A percentile compares a stretch with the other conserved stretches of the same genome.
These are phyloP conservation scores for Diogma glabrata DNA, from an alignment of 2,888 invertebrate genomes.

Conservation along the genomic window DNA sequence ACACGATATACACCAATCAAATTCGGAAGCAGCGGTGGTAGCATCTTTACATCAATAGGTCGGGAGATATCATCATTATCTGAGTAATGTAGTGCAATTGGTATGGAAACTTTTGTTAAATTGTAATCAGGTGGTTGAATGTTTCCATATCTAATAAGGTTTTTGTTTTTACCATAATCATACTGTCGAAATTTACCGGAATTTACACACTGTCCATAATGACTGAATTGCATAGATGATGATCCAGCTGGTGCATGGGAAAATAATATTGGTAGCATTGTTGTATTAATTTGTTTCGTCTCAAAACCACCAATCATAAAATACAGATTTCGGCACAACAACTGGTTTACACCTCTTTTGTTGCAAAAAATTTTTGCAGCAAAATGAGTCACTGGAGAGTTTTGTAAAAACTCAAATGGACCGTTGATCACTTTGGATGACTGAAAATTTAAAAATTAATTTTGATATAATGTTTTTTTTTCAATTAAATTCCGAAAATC, in stretches of 20 bases:
- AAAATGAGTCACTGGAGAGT: not conserved
- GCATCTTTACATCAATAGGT: constrained; percentile 34
- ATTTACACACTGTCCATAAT: constrained; percentile 39
- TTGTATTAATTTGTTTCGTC: constrained; percentile 34
- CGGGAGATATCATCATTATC: constrained; percentile 43
- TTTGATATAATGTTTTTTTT: no score
- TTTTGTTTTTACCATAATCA: constrained; percentile 37
- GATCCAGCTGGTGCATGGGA: constrained; percentile 49
- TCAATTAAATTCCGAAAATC: no score
- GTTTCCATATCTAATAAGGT: constrained; percentile 36
- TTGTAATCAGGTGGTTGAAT: constrained; percentile 36
- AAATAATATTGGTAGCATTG: constrained; percentile 45
- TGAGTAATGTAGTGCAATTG: constrained; percentile 38
- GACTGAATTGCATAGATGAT: constrained; percentile 39
- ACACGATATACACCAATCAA: constrained; percentile 39
- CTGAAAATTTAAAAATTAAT: not conserved
- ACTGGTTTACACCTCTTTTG: not conserved
- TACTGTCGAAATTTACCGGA: constrained; percentile 32
- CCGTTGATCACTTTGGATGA: no score
- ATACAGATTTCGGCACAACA: constrained; percentile 27
- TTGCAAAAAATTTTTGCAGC: not conserved
- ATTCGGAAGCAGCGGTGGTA: constrained; percentile 34
- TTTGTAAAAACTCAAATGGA: not conserved
- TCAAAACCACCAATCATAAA: constrained; percentile 40
- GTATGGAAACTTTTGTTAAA: constrained; percentile 32